Conservation (phyloP, 1,140 invertebrate genomes). For the Hyles vespertilio region DNA sequence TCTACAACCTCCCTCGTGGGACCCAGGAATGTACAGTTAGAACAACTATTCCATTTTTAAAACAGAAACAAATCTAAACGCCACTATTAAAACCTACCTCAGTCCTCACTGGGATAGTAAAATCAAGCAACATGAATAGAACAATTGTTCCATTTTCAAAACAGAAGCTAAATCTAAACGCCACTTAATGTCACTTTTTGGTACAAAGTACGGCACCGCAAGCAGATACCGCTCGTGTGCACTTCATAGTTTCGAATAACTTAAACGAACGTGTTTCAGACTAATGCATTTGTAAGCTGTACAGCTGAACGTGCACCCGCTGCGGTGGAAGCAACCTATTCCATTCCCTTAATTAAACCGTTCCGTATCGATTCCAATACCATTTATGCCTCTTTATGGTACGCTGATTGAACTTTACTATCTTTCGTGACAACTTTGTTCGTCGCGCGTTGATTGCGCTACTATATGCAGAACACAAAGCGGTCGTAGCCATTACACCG, state of each 20-base stretch:
- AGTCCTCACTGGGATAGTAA: too few species aligned
- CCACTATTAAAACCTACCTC: too few species aligned
- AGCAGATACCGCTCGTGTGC: background rate
- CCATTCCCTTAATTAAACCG: slow-evolving; percentile 66
- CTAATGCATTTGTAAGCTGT: slow-evolving; percentile 55
- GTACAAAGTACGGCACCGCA: too few species aligned
- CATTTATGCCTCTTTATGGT: slow-evolving; percentile 8
- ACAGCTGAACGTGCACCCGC: slow-evolving; percentile 16
- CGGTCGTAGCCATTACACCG: background rate
- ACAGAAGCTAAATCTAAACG: too few species aligned
- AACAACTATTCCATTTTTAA: too few species aligned
- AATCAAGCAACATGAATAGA: too few species aligned
- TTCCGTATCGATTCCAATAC: slow-evolving; percentile 26
- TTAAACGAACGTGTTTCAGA: slow-evolving; percentile 48
- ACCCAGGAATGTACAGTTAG: too few species aligned
- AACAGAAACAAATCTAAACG: too few species aligned
- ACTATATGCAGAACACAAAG: background rate
- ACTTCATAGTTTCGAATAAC: slow-evolving; percentile 26
- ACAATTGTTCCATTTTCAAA: too few species aligned
- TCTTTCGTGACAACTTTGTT: slow-evolving; percentile 1
- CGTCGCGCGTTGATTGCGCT: background rate
- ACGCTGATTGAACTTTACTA: slow-evolving; percentile 6
- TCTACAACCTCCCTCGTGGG: too few species aligned
- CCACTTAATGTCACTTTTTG: too few species aligned
- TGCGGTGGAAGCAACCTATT: slow-evolving; percentile 14